Percentiles rank a stretch among this genome's conserved stretches.
These are phyloP conservation scores for Hyles euphorbiae DNA, from an alignment of 1,140 invertebrate species.

Conservation along the genomic window DNA sequence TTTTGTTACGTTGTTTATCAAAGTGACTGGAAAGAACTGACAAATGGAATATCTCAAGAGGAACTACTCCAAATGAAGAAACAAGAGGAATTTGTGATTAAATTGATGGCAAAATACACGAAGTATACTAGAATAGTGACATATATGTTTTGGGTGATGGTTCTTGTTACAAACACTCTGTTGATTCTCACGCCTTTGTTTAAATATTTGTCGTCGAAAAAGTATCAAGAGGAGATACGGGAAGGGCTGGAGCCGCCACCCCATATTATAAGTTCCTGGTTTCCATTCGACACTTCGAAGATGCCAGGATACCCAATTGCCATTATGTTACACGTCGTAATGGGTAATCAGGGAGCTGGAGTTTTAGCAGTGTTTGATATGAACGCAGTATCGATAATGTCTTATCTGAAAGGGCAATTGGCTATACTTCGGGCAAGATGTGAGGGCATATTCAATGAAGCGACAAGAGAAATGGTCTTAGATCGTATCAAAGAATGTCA, in stretches of 20 bases:
- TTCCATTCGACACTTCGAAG: constrained; percentile 45
- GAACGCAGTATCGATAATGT: constrained; percentile 33
- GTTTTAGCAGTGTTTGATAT: constrained; percentile 44
- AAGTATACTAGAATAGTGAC: constrained; percentile 41
- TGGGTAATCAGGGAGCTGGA: constrained; percentile 33
- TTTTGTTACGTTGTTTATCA: constrained; percentile 21
- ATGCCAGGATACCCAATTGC: constrained; percentile 39
- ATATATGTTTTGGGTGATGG: constrained; percentile 39
- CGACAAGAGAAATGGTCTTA: constrained; percentile 20
- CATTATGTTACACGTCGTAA: constrained; percentile 30
- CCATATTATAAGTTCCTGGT: constrained; percentile 50
- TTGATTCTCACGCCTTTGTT: constrained; percentile 37
- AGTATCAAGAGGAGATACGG: constrained; percentile 32
- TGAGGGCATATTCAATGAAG: constrained; percentile 31
- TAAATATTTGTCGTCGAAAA: constrained; percentile 25
- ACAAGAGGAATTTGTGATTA: constrained; percentile 17
- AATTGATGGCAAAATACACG: constrained; percentile 33
- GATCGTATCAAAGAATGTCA: constrained; percentile 46
- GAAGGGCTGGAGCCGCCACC: constrained; percentile 35
- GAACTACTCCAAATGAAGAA: constrained; percentile 24
- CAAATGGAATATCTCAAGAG: constrained; percentile 23
- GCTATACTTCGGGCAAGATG: constrained; percentile 41
- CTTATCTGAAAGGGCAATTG: constrained; percentile 28
- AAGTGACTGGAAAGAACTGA: constrained; percentile 15
- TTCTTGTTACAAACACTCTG: constrained; percentile 30